A percentile compares a stretch with the other conserved stretches of the same genome.
Evolutionary conservation across 2,888 invertebrate species (phyloP).

Genomic region (Lacanobia wlatinum): DNA sequence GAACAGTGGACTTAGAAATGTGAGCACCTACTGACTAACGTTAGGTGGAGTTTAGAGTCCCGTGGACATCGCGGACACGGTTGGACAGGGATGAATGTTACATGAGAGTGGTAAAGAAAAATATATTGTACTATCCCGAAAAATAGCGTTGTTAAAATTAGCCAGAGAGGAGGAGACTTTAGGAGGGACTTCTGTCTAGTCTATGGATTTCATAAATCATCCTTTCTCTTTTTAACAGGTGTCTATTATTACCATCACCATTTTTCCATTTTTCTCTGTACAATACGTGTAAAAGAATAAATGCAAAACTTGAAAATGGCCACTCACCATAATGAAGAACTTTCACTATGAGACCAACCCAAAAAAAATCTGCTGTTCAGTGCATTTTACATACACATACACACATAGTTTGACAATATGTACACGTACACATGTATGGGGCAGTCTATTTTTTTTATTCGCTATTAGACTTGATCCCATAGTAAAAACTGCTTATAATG

Average conservation of each 20-base stretch:
- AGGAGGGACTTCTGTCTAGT: too few species aligned
- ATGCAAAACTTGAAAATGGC: too few species aligned
- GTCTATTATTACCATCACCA: neutral
- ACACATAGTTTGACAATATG: too few species aligned
- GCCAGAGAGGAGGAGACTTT: neutral
- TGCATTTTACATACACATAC: too few species aligned
- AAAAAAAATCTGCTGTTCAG: too few species aligned
- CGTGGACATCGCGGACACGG: conserved; percentile 47
- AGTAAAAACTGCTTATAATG: too few species aligned
- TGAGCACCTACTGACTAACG: conserved; percentile 64
- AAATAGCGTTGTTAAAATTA: neutral
- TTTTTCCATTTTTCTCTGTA: neutral
- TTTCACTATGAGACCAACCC: too few species aligned
- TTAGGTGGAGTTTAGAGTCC: conserved; percentile 60
- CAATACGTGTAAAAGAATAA: too few species aligned
- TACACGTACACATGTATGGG: too few species aligned
- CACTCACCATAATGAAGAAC: too few species aligned
- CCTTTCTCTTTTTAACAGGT: neutral
- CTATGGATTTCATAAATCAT: neutral
- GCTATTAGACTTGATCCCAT: too few species aligned
- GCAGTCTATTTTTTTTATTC: too few species aligned
- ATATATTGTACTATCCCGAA: conserved; percentile 49
- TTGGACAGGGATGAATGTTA: conserved; percentile 19
- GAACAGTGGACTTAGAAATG: conserved; percentile 62
- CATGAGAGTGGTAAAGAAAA: conserved; percentile 22